Evolutionary conservation across 2,113 vertebrate genomes (phyloP).

Genomic region (Pagrus major): DNA sequence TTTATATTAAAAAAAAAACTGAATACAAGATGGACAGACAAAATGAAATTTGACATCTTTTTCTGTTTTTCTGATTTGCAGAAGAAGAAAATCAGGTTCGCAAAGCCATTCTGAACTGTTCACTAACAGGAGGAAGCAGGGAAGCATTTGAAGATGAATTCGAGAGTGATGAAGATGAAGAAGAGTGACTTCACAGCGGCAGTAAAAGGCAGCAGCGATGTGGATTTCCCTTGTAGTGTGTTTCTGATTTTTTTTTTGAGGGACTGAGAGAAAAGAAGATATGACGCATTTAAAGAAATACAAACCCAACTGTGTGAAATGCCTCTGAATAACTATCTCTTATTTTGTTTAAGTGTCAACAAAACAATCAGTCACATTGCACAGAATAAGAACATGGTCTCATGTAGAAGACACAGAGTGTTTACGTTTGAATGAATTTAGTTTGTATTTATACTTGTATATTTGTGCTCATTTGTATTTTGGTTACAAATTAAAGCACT

Average conservation of each 20-base stretch:
- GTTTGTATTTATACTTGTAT: conserved; percentile 13
- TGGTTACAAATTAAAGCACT: conserved; percentile 26
- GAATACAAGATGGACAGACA: neutral
- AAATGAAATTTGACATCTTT: neutral
- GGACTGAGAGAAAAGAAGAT: neutral
- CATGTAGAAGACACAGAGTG: neutral
- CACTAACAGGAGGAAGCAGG: conserved; percentile 63
- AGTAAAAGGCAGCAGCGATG: neutral
- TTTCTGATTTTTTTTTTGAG: neutral
- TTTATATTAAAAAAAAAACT: too few species aligned
- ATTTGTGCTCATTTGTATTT: conserved; percentile 13
- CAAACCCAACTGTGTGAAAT: neutral
- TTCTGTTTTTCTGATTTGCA: conserved; percentile 67
- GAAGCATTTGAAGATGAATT: conserved; percentile 76
- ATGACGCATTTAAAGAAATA: neutral
- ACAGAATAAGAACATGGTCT: neutral
- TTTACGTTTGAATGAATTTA: conserved; percentile 7
- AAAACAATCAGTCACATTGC: neutral
- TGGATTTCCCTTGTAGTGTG: neutral
- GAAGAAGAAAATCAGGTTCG: conserved; percentile 87
- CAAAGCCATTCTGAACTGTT: conserved; percentile 87
- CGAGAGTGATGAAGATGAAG: conserved; percentile 70
- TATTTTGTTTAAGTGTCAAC: too few species aligned
- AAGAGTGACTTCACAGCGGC: conserved; percentile 43
- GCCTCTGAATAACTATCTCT: neutral